These are phyloP conservation scores for Campodea augens DNA, from an alignment of 1,140 invertebrate genomes.

Conservation along the genomic window DNA sequence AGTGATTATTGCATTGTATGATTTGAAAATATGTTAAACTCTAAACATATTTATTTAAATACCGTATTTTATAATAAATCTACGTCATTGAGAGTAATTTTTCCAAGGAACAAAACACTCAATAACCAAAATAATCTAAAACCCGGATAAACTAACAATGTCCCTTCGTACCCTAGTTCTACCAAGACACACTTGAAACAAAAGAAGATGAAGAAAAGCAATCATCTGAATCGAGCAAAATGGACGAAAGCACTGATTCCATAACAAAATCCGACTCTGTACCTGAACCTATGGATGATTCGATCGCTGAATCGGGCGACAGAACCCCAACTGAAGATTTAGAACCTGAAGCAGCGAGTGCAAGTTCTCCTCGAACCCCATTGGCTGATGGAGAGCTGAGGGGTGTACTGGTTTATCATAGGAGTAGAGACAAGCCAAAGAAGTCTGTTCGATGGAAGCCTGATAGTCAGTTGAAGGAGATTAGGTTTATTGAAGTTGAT, in stretches of 20 bases:
- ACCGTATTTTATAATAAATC: too few species aligned
- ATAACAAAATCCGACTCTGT: not conserved
- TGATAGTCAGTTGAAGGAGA: conserved; percentile 54
- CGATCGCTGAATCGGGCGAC: not conserved
- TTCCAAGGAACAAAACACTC: too few species aligned
- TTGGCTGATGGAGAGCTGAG: conserved; percentile 20
- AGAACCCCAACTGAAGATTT: not conserved
- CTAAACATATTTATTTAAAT: too few species aligned
- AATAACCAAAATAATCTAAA: too few species aligned
- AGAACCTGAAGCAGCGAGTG: not conserved
- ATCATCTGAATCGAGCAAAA: conserved; percentile 15
- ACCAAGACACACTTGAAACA: conserved; percentile 71
- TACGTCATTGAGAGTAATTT: too few species aligned
- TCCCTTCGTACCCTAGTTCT: conserved; percentile 55
- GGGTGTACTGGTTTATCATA: conserved; percentile 44
- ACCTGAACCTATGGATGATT: not conserved
- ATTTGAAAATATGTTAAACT: too few species aligned
- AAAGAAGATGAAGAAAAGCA: conserved; percentile 13
- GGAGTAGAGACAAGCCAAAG: conserved; percentile 46
- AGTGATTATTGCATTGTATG: too few species aligned
- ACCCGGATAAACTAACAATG: too few species aligned
- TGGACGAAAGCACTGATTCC: conserved; percentile 14
- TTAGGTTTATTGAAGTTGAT: conserved; percentile 78
- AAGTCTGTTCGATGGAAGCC: conserved; percentile 64
- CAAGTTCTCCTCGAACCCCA: not conserved